Base-by-base conservation (phyloP, 2,888 invertebrate species). In the Teleogryllus oceanicus region DNA sequence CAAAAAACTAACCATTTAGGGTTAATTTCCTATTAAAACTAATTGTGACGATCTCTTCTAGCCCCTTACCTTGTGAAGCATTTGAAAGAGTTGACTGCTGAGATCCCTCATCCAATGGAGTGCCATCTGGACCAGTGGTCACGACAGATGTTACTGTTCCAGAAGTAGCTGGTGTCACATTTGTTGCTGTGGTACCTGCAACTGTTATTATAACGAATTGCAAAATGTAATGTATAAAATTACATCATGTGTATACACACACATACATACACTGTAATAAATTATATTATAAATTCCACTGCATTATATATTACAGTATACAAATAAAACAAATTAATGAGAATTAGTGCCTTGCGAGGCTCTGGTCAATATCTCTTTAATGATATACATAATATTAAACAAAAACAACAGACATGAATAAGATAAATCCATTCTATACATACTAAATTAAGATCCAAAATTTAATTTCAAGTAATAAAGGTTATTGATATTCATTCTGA, bases 1-100 rank as follows among this genome's bases (percentile, higher is more conserved):
- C 2, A 24, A 24, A 24, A 24, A 24, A 8, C 37, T 37, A 5
- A 37, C 37, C 37, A 37, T 37, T 1, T 21, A 21, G 21, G 21
- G 21, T 21, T 21, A 37, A 37, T 37, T 8, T 37, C 37, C 37
- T 37, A 37, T 37, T 37, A 37, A 37, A 37, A 37, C 37, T 37
- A 37, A 37, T 37, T 5, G 8, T 8, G 5, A 37, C 1, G 37
- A 37, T 5, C 8, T 37, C 37, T 37, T 8, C 8, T 8, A 8
- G n/a, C 5, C 62, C 11, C 62, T 11, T 87, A 96, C 95, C 95
- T 86, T 95, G 96, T 83, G 97, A 97, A 82, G 96, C 96, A 88
- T 96, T 96, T 81, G 96, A 96, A 83, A 96, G 90, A 83, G 96
- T 96, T 85, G 96, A 96, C 88, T 96, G 96, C 87, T 96, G 96